phyloP scores from a whole-genome alignment of 2,888 invertebrate genomes.

The Uropetala carovei region DNA sequence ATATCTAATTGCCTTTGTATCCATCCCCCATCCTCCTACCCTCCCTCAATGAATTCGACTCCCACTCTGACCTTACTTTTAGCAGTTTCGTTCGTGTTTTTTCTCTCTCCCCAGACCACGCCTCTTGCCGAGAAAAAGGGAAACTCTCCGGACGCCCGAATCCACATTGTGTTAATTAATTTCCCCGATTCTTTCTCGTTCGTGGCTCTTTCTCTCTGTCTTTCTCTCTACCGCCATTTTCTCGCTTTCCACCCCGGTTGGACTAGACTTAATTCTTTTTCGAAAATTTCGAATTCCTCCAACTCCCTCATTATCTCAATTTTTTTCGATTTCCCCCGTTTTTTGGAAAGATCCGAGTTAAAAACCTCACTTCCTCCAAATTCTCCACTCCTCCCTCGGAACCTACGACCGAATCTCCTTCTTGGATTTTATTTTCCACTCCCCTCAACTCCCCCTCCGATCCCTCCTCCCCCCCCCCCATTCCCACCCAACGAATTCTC shows the following conservation, averaged over 20 bases:
- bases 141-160: neutral
- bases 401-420: neutral
- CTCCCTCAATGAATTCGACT: neutral
- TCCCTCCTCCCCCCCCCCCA: neutral
- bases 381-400: neutral
- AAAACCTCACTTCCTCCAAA: neutral
- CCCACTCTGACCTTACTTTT: neutral
- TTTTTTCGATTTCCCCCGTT: neutral
- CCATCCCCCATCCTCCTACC: neutral
- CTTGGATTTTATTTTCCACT: neutral
- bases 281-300: neutral
- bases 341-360: neutral
- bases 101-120: neutral
- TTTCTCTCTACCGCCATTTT: neutral
- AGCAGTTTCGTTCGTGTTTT: neutral
- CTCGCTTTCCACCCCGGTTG: no score
- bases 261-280: neutral
- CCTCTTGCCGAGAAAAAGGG: neutral
- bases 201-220: neutral
- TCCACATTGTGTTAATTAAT: slow-evolving; percentile 35
- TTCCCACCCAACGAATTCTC: neutral
- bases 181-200: neutral
- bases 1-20: neutral
- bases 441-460: neutral
- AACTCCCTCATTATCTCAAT: neutral